These are phyloP conservation scores for Phodopus roborovskii DNA, from an alignment of 2,113 vertebrate genomes.

Conservation along the genomic window DNA sequence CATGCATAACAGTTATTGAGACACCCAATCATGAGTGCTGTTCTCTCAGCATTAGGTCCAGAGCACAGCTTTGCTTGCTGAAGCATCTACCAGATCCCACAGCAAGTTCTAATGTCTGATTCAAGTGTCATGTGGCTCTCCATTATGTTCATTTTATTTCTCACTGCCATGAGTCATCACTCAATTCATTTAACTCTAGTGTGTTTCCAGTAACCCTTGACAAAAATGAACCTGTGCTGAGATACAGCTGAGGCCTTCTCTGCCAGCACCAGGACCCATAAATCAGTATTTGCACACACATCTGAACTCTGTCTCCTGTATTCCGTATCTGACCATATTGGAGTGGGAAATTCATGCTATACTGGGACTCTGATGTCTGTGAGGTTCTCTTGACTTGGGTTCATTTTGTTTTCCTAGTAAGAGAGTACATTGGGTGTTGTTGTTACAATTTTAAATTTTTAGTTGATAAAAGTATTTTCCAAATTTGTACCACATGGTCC, in stretches of 20 bases:
- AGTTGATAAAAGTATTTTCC: neutral
- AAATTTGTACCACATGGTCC: neutral
- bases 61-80: neutral
- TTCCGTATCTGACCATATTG: neutral
- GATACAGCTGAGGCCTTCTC: neutral
- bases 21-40: neutral
- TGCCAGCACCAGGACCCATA: too few relatives aligned
- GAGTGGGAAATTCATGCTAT: neutral
- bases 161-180: neutral
- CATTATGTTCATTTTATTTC: rapidly evolving
- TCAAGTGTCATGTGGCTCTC: neutral
- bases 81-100: neutral
- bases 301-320: neutral
- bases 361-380: neutral
- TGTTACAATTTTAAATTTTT: neutral
- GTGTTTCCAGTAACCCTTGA: neutral
- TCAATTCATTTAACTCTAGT: neutral
- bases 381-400: neutral
- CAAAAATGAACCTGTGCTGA: neutral
- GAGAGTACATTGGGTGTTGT: neutral
- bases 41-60: constrained; percentile 2
- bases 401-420: neutral
- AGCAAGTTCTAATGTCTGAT: neutral
- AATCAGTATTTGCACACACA: neutral
- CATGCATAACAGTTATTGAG: neutral